Percentiles rank a stretch among this genome's conserved stretches.
Evolutionary conservation across 2,888 invertebrate genomes (phyloP).

Genomic region (Empis stercorea): DNA sequence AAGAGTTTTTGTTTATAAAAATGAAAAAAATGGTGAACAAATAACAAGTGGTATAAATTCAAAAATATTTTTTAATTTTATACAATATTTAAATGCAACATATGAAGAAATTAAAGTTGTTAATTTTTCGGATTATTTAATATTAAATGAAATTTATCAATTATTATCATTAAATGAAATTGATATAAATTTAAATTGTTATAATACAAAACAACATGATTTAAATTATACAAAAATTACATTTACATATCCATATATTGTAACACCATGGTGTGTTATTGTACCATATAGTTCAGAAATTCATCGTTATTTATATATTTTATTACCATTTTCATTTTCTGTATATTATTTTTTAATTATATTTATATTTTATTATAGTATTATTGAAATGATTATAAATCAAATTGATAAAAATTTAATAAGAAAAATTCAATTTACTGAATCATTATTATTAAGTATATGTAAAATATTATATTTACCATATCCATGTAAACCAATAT

Average conservation of each 20-base stretch:
- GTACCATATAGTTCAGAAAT: conserved; percentile 12
- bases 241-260: conserved; percentile 18
- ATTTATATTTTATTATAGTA: background rate
- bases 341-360: conserved; percentile 12
- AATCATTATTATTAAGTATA: background rate
- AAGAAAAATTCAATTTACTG: background rate
- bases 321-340: conserved; percentile 14
- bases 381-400: background rate
- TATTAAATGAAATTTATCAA: background rate
- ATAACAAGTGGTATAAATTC: background rate
- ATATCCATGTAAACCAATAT: background rate
- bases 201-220: background rate
- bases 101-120: background rate
- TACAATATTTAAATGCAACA: background rate
- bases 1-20: background rate
- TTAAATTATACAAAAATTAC: conserved; percentile 9
- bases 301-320: conserved; percentile 13
- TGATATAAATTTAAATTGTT: background rate
- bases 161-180: background rate
- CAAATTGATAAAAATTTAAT: background rate
- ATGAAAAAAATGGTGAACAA: background rate
- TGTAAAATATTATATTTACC: background rate
- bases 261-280: conserved; percentile 19
- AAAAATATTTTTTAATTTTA: background rate
- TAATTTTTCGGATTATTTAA: background rate